phyloP scores from a whole-genome alignment of 2,888 invertebrate genomes.

The Heliconius charithonia region DNA sequence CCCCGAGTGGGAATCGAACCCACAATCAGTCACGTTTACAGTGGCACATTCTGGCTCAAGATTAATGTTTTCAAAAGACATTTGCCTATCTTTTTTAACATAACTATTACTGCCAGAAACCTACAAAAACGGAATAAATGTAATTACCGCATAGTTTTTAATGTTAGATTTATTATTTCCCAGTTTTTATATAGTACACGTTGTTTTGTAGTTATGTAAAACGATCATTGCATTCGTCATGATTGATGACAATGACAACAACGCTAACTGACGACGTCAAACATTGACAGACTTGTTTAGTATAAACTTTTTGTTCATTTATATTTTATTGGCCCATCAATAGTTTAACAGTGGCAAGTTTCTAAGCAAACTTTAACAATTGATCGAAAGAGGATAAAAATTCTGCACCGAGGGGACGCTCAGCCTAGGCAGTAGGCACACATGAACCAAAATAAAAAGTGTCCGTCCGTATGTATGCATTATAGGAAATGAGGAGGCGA shows the following conservation, averaged over 20 bases:
- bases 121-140: conserved; percentile 5
- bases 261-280: conserved; percentile 8
- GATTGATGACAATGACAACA: neutral
- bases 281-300: conserved; percentile 1
- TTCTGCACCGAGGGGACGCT: neutral
- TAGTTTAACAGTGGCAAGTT: conserved; percentile 2
- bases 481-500: conserved; percentile 70
- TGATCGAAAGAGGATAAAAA: conserved; percentile 13
- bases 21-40: too few relatives aligned
- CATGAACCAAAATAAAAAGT: conserved; percentile 53
- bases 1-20: too few relatives aligned
- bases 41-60: too few relatives aligned
- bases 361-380: conserved; percentile 21
- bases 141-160: conserved; percentile 54
- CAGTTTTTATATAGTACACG: conserved; percentile 52
- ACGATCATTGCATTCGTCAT: conserved; percentile 1
- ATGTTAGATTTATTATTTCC: conserved; percentile 58
- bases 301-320: conserved; percentile 11
- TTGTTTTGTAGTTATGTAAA: neutral
- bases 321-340: neutral
- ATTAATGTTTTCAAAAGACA: too few relatives aligned
- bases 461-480: conserved; percentile 38
- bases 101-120: neutral
- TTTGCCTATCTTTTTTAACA: neutral
- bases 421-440: neutral